Evolutionary conservation across 2,888 invertebrate species (phyloP).

Genomic region (Encarsia formosa): DNA sequence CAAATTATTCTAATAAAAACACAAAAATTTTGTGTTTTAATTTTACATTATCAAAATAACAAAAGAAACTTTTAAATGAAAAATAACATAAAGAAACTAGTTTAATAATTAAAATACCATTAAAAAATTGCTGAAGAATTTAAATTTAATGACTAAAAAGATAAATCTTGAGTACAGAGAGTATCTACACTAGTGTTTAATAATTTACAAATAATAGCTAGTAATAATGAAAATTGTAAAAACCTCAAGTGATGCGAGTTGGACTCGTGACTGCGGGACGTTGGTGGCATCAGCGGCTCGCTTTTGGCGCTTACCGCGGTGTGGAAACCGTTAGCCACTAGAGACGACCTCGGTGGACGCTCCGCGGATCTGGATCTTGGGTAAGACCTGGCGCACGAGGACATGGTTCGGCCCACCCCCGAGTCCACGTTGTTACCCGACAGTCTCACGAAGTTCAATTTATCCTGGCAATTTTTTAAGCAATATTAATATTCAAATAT

Average conservation of each 20-base stretch:
- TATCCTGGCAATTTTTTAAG: too few species aligned
- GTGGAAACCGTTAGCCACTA: constrained; percentile 31
- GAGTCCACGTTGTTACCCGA: constrained; percentile 43
- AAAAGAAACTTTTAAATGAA: background rate
- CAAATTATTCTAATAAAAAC: background rate
- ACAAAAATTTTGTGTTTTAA: background rate
- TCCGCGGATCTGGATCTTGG: constrained; percentile 46
- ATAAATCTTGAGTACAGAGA: background rate
- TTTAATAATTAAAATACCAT: too few species aligned
- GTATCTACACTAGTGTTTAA: background rate
- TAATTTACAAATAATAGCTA: background rate
- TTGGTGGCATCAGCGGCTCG: constrained; percentile 35
- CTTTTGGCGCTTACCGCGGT: constrained; percentile 43
- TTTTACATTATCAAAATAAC: background rate
- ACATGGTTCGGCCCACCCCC: constrained; percentile 46
- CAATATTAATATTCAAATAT: too few species aligned
- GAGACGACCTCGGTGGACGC: constrained; percentile 34
- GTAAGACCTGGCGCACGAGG: constrained; percentile 41
- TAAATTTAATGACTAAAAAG: constrained; percentile 40
- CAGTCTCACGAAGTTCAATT: constrained; percentile 28
- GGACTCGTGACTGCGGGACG: constrained; percentile 3
- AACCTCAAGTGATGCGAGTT: constrained; percentile 13
- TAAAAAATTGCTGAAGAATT: constrained; percentile 50
- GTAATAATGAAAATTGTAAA: background rate
- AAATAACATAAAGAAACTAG: background rate